Base-by-base conservation (phyloP, 2,113 vertebrate genomes). In the Cygnus atratus region DNA sequence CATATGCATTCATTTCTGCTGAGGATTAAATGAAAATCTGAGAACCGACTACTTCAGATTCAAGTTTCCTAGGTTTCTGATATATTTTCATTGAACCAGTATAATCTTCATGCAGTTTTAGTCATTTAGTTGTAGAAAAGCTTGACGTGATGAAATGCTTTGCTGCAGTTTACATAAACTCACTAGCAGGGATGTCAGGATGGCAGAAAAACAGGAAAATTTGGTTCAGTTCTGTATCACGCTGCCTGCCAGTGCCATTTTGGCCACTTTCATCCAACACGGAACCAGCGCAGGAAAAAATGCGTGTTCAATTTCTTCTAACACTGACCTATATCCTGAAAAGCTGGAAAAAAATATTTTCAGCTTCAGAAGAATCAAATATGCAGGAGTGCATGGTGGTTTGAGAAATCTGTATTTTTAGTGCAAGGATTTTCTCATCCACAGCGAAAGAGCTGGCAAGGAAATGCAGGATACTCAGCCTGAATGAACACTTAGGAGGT, bases 401-500 rank as follows among this genome's bases (percentile, higher is more conserved):
- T 76, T 84, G 76, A 93, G 35, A 37, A 31, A 68, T 57, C 24
- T 3, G 0, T 82, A 72, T 44, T 94, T 94, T 90, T 54, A 87
- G 62, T 10, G 31, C 43, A 75, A 84, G 66, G 39, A 48, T 90
- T 68, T 81, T 90, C 78, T 95, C 76, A 90, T 68, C 73, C 17
- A 25, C 43, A 35, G 50, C 61, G 29, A 58, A 93, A 87, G 61
- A 94, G 29, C 43, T 95, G 94, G 88, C 83, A 88, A 62, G 18
- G 44, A 88, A 92, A 78, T 1, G 5, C 73, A 90, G 79, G 59
- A 81, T 84, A 68, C 52, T 90, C 70, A 86, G 76, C 39, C 68
- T 81, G 82, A 90, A 83, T 66, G 75, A 93, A 62, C 90, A 72
- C 72, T 93, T 63, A 55, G 89, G 78, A 88, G 87, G 65, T 63